Conservation (phyloP, 2,797 vertebrate species). For the Aldrovandia affinis region DNA sequence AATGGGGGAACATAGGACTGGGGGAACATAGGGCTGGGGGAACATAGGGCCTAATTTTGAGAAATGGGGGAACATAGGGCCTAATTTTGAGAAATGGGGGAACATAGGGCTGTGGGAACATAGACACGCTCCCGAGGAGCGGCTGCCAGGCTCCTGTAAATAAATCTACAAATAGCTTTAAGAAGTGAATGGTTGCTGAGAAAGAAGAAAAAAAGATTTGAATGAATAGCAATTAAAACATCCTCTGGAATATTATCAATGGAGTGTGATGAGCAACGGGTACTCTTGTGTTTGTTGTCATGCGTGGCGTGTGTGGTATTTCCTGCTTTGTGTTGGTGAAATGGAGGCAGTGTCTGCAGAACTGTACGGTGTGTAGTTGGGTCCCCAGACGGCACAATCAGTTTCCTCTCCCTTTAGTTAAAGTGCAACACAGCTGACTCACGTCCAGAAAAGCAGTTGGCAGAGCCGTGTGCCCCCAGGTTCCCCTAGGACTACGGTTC, state of each 20-base stretch:
- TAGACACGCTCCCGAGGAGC: no score
- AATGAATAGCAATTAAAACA: no score
- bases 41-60: no score
- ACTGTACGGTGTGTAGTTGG: slow-evolving; percentile 16
- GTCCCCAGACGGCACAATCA: slow-evolving; percentile 17
- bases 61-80: no score
- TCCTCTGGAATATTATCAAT: neutral
- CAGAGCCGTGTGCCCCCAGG: slow-evolving; percentile 20
- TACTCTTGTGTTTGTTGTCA: neutral
- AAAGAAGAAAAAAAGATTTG: no score
- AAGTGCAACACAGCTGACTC: slow-evolving; percentile 27
- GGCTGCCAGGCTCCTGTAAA: no score
- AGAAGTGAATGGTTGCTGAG: no score
- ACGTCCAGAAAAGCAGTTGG: slow-evolving; percentile 17
- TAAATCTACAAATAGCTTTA: no score
- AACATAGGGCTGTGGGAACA: no score
- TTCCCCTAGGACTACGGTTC: slow-evolving; percentile 23
- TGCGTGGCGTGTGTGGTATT: neutral
- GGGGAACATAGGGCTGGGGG: no score
- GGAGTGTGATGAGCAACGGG: neutral
- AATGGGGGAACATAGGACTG: no score
- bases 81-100: no score
- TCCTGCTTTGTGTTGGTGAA: neutral
- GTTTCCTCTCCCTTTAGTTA: slow-evolving; percentile 33
- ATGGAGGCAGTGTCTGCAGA: slow-evolving; percentile 21